Percentiles rank a stretch among this genome's conserved stretches.
Conservation (phyloP, 2,113 vertebrate genomes). For the Haliaeetus leucogaster region DNA sequence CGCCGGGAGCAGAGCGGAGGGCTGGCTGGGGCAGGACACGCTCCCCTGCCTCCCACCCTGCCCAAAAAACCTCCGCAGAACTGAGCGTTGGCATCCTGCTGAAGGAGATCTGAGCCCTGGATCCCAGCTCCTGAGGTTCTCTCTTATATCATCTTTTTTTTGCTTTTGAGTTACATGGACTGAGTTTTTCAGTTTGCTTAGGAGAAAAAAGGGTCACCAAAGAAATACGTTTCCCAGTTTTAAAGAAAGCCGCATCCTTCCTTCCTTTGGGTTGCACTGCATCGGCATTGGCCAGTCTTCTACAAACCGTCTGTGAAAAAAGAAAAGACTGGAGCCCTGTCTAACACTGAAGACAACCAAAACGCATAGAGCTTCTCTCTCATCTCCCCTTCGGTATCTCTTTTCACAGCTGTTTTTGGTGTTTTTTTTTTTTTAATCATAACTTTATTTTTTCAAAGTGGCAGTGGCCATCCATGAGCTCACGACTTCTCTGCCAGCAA, state of each 20-base stretch:
- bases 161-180: not conserved
- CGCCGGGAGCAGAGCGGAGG: accelerated
- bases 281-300: not conserved
- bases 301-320: not conserved
- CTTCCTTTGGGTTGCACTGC: not conserved
- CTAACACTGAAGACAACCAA: not conserved
- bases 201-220: not conserved
- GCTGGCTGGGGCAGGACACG: not conserved
- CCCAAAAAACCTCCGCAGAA: not conserved
- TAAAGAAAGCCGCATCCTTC: not conserved
- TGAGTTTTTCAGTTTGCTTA: not conserved
- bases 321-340: not conserved
- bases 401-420: not conserved
- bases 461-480: not conserved
- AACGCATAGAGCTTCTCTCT: not conserved
- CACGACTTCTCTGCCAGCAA: not conserved
- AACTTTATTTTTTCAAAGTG: not conserved
- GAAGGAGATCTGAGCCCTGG: not conserved
- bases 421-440: not conserved
- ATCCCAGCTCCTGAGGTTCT: not conserved
- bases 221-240: not conserved
- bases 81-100: not conserved
- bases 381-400: not conserved
- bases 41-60: not conserved
- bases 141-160: not conserved